Base-by-base conservation (phyloP, 2,888 invertebrate species). In the Tiphia femorata region DNA sequence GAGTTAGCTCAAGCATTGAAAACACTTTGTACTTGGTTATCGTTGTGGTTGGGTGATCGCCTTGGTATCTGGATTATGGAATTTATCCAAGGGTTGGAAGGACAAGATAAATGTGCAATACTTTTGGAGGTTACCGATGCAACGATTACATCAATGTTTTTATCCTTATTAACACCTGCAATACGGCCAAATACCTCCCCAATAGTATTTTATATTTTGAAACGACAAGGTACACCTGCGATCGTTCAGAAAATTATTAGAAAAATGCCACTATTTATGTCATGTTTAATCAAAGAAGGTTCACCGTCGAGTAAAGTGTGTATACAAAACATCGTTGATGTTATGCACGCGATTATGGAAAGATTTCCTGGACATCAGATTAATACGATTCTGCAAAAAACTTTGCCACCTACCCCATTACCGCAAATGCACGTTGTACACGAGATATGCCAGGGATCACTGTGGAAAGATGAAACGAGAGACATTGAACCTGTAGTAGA, bases 11-110 rank as follows among this genome's bases (percentile, higher is more conserved):
- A 88, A 43, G 89, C 91, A 0, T 84, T 93, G 2, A 85, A 86
- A 16, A 87, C 89, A 41, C 84, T 93, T 1, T 92, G 91, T 72
- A 84, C 84, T n/a, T 93, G 92, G 92, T 79, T 91, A 50, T 85
- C 86, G 1, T 85, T 86, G 49, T 90, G 90, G 86, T 87, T 87
- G 58, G 89, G 89, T 0, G 87, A 89, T 2, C 87, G 88, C 40
- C 84, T 93, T 0, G 88, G 89, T 20, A 85, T 87, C 7, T 90
- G 92, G 88, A 87, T 92, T 1, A 83, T 90, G 71, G 87, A 89
- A 2, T 89, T 91, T 64, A 88, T 93, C 72, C 86, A 86, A 64
- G 89, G 88, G 0, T 81, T 92, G 20, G 88, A 90, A 49, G 64
- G 64, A 1, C 81, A 84, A 23, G 85, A 86, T 19, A 86, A 87